phyloP scores from a whole-genome alignment of 1,140 invertebrate species.

The Bombus difficillimus region DNA sequence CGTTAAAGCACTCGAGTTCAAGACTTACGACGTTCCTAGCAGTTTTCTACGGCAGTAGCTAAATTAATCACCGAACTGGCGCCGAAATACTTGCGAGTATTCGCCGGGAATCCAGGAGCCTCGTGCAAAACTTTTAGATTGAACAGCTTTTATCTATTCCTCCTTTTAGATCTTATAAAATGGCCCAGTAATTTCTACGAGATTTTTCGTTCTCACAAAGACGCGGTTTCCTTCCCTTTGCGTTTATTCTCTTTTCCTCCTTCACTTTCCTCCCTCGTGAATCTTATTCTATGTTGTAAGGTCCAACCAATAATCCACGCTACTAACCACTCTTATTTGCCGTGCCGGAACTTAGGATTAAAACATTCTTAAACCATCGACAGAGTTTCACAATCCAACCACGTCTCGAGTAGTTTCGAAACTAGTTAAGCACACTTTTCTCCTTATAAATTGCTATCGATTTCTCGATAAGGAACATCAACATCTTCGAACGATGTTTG shows the following conservation, averaged over 20 bases:
- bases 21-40: slow-evolving; percentile 15
- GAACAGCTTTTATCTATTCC: slow-evolving; percentile 40
- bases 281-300: too few relatives aligned
- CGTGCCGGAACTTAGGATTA: slow-evolving; percentile 56
- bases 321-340: slow-evolving; percentile 44
- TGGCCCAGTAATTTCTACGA: slow-evolving; percentile 17
- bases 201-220: slow-evolving; percentile 24
- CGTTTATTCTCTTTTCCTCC: background rate
- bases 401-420: slow-evolving; percentile 53
- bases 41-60: slow-evolving; percentile 15
- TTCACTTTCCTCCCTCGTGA: background rate
- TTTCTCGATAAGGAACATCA: slow-evolving; percentile 30
- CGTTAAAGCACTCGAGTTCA: slow-evolving; percentile 46
- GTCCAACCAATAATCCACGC: background rate
- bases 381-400: slow-evolving; percentile 51
- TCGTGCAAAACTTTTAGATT: slow-evolving; percentile 38
- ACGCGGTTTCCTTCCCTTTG: background rate
- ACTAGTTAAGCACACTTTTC: slow-evolving; percentile 48
- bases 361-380: slow-evolving; percentile 62
- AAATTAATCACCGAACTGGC: slow-evolving; percentile 48
- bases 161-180: slow-evolving; percentile 7
- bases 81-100: slow-evolving; percentile 38
- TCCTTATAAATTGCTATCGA: slow-evolving; percentile 51
- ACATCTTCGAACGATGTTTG: background rate
- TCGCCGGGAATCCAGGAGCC: background rate